These are phyloP conservation scores for Eupithecia tripunctaria DNA, from an alignment of 2,888 invertebrate genomes.

Conservation along the genomic window DNA sequence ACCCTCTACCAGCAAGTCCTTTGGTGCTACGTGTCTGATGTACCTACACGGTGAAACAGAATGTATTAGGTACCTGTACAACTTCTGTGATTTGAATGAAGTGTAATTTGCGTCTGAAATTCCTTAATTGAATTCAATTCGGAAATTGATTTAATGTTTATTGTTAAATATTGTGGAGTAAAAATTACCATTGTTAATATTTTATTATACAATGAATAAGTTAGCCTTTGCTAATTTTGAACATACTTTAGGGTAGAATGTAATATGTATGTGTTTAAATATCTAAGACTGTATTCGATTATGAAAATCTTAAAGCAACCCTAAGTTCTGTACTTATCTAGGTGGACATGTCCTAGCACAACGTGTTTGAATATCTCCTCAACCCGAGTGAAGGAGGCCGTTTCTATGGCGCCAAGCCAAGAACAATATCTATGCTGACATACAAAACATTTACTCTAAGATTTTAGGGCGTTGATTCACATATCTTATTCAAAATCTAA, in stretches of 20 bases:
- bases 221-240: too few species aligned
- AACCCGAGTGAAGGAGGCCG: slow-evolving; percentile 25
- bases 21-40: slow-evolving; percentile 1
- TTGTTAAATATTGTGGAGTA: too few species aligned
- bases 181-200: too few species aligned
- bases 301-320: not conserved
- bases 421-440: slow-evolving; percentile 34
- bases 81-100: too few species aligned
- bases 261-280: too few species aligned
- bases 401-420: slow-evolving; percentile 28
- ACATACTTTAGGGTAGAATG: too few species aligned
- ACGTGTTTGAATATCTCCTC: slow-evolving; percentile 34
- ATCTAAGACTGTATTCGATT: not conserved
- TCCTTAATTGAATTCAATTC: too few species aligned
- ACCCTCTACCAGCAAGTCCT: slow-evolving; percentile 23
- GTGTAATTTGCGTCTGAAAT: too few species aligned
- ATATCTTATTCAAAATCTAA: too few species aligned
- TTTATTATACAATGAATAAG: too few species aligned
- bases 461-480: not conserved
- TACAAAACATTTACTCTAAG: slow-evolving; percentile 2
- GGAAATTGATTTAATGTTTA: too few species aligned
- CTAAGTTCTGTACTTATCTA: not conserved
- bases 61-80: not conserved
- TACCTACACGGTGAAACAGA: slow-evolving; percentile 1
- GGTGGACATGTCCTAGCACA: not conserved